Percentiles rank a stretch among this genome's conserved stretches.
phyloP scores from a whole-genome alignment of 2,113 vertebrate species.

The Platysteira castanea region DNA sequence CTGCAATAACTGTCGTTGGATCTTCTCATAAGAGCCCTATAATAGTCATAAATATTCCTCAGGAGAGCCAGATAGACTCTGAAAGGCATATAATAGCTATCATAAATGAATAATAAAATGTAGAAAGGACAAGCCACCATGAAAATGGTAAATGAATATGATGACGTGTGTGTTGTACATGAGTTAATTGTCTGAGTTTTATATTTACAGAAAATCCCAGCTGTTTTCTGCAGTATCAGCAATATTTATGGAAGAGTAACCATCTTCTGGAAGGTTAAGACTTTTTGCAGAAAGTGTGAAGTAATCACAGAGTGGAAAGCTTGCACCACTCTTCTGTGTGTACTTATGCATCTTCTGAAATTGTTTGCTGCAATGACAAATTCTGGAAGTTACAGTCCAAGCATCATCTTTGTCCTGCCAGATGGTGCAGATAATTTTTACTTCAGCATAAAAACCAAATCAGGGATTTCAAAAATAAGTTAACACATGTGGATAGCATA shows the following conservation, averaged over 20 bases:
- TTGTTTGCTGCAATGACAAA: not conserved
- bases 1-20: constrained; percentile 75
- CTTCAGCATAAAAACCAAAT: not conserved
- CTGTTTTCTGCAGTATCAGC: constrained; percentile 53
- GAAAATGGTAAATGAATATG: constrained; percentile 79
- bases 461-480: not conserved
- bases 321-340: not conserved
- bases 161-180: constrained; percentile 68
- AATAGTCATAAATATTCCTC: constrained; percentile 80
- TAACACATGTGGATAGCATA: not conserved
- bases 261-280: constrained; percentile 8
- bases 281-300: not conserved
- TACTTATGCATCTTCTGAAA: not conserved
- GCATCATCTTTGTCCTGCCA: not conserved
- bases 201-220: constrained; percentile 74
- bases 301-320: not conserved
- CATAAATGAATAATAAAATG: constrained; percentile 85
- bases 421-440: not conserved
- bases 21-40: constrained; percentile 79
- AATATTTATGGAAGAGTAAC: constrained; percentile 36
- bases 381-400: not conserved
- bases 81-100: constrained; percentile 78
- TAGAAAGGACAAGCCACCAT: constrained; percentile 76
- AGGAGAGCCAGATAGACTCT: constrained; percentile 76
- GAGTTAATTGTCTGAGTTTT: constrained; percentile 74